Evolutionary conservation across 2,888 invertebrate genomes (phyloP).

Genomic region (Amphipyra tragopoginis): DNA sequence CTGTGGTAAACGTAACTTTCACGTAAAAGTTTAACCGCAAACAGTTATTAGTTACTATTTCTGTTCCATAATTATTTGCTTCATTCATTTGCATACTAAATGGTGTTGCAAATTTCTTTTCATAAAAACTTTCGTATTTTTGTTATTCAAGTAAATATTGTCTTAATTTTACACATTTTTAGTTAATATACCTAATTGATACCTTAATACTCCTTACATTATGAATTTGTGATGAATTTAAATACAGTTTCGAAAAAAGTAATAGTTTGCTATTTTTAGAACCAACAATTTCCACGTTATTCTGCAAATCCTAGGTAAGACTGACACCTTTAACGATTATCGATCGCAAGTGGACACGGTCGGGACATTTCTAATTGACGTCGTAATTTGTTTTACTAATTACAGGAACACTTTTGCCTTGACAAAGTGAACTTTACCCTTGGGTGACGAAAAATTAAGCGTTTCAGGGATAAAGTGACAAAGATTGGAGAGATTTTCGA

Average conservation of each 20-base stretch:
- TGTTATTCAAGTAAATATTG: neutral
- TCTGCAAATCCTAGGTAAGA: constrained; percentile 8
- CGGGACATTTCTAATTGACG: constrained; percentile 63
- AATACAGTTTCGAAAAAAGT: too few species aligned
- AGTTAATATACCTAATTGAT: too few species aligned
- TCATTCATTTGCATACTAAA: constrained; percentile 3
- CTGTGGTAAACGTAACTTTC: constrained; percentile 24
- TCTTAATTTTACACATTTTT: too few species aligned
- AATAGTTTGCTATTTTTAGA: neutral
- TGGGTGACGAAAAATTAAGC: constrained; percentile 54
- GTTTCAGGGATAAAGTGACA: constrained; percentile 36
- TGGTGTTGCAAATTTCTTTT: constrained; percentile 3
- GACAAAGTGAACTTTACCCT: constrained; percentile 41
- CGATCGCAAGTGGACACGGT: constrained; percentile 47
- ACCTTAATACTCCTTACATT: neutral
- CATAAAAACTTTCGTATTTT: constrained; percentile 11
- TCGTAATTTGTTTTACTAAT: constrained; percentile 73
- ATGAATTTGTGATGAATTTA: too few species aligned
- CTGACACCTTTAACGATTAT: constrained; percentile 44
- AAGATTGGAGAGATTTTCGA: constrained; percentile 15
- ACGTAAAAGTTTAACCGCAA: constrained; percentile 40
- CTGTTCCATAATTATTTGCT: neutral
- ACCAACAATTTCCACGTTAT: neutral
- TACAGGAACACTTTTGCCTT: constrained; percentile 64
- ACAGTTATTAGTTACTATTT: constrained; percentile 32